Evolutionary conservation across 2,113 vertebrate species (phyloP).

Genomic region (Tichodroma muraria): DNA sequence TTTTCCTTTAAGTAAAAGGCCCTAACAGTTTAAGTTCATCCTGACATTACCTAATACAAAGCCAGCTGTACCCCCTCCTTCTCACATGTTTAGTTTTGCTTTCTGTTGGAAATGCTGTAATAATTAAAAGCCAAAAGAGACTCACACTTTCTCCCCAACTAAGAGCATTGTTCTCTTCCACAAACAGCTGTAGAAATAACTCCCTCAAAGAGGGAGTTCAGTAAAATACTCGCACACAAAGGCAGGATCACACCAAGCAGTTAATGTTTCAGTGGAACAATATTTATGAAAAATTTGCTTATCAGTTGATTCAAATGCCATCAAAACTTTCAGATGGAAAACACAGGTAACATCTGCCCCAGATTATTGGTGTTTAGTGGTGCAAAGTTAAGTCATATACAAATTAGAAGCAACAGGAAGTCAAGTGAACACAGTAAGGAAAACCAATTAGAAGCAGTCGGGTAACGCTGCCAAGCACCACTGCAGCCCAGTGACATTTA

Average conservation of each 20-base stretch:
- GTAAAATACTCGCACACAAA: not conserved
- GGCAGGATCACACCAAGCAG: not conserved
- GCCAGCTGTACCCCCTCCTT: not conserved
- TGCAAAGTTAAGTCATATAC: not conserved
- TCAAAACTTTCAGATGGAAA: not conserved
- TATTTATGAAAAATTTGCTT: not conserved
- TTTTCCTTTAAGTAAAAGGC: not conserved
- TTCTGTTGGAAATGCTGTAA: not conserved
- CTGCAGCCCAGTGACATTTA: not conserved
- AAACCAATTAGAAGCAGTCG: not conserved
- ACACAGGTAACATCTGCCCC: not conserved
- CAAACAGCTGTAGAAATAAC: not conserved
- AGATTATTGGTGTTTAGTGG: not conserved
- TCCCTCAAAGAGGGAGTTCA: not conserved
- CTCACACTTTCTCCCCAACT: not conserved
- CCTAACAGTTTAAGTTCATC: not conserved
- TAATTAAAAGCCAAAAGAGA: not conserved
- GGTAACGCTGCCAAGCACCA: not conserved
- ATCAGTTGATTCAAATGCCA: not conserved
- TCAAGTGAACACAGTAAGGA: not conserved
- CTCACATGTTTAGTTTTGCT: not conserved
- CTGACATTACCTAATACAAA: not conserved
- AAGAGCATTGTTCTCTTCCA: not conserved
- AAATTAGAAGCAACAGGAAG: conserved; percentile 28
- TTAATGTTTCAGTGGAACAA: not conserved